phyloP scores from a whole-genome alignment of 92 coral and sea anemone genomes.

The Heliopora coerulea region DNA sequence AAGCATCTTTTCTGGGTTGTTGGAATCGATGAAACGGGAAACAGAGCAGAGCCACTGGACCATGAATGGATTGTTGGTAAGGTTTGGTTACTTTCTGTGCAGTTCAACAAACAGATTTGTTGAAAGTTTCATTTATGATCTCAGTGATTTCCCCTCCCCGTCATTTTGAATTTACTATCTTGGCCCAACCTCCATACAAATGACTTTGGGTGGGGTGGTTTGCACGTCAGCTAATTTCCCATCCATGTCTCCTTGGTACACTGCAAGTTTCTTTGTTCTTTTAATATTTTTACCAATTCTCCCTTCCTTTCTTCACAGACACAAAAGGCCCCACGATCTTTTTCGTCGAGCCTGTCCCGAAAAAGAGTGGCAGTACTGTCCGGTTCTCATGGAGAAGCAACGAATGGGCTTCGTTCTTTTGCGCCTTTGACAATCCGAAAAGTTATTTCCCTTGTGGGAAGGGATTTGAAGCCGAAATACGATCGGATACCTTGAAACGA shows the following conservation, averaged over 20 bases:
- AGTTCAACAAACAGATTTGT: too few relatives aligned
- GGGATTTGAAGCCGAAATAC: background rate
- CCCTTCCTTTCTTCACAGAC: background rate
- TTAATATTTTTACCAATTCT: background rate
- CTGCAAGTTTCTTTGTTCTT: too few relatives aligned
- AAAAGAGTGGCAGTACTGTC: slow-evolving; percentile 30
- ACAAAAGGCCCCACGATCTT: slow-evolving; percentile 22
- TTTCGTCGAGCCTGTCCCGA: slow-evolving; percentile 35
- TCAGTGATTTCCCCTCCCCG: too few relatives aligned
- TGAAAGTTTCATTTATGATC: too few relatives aligned
- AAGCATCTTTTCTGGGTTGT: slow-evolving; percentile 37
- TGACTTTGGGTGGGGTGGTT: too few relatives aligned
- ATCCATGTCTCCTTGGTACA: too few relatives aligned
- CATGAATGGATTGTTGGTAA: slow-evolving; percentile 43
- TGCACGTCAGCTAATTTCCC: too few relatives aligned
- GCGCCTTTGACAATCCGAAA: slow-evolving; percentile 7
- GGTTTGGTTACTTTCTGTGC: background rate
- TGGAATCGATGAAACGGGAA: slow-evolving; percentile 17
- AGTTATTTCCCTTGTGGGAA: slow-evolving; percentile 14
- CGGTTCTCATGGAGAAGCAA: slow-evolving; percentile 38
- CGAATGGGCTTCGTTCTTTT: slow-evolving; percentile 15
- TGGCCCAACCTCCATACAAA: too few relatives aligned
- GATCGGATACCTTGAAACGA: slow-evolving; percentile 19
- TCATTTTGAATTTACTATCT: too few relatives aligned
- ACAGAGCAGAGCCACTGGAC: slow-evolving; percentile 18